These are phyloP conservation scores for Cotesia chilonis DNA, from an alignment of 1,140 invertebrate genomes.

Conservation along the genomic window DNA sequence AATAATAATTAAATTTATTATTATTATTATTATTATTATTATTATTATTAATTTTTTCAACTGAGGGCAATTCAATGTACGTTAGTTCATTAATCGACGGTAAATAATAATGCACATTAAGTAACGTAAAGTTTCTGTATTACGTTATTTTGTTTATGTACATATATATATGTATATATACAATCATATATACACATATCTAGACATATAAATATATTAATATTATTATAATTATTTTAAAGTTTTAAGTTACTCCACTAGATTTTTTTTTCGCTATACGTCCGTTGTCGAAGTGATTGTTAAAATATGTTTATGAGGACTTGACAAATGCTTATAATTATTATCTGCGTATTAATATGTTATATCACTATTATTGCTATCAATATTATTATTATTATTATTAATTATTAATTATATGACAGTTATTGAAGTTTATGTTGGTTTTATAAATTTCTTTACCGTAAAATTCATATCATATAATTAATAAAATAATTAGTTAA, in stretches of 20 bases:
- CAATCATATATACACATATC: constrained; percentile 46
- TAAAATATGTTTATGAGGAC: constrained; percentile 53
- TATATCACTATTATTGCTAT: constrained; percentile 50
- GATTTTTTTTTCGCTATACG: constrained; percentile 43
- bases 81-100: constrained; percentile 55
- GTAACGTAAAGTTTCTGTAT: constrained; percentile 38
- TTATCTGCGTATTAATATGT: constrained; percentile 36
- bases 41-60: constrained; percentile 31
- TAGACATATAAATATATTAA: constrained; percentile 43
- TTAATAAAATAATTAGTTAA: constrained; percentile 16
- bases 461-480: constrained; percentile 26
- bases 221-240: constrained; percentile 51
- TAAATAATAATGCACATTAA: constrained; percentile 40
- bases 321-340: constrained; percentile 48
- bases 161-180: constrained; percentile 42
- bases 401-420: constrained; percentile 14
- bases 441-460: constrained; percentile 37
- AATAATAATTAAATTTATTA: background rate
- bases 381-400: constrained; percentile 42
- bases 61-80: constrained; percentile 39
- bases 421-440: constrained; percentile 41
- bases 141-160: constrained; percentile 58
- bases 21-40: constrained; percentile 12
- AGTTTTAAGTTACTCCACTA: constrained; percentile 58
- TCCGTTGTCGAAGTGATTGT: constrained; percentile 51